phyloP scores from a whole-genome alignment of 2,113 vertebrate species.

The Ciconia maguari region DNA sequence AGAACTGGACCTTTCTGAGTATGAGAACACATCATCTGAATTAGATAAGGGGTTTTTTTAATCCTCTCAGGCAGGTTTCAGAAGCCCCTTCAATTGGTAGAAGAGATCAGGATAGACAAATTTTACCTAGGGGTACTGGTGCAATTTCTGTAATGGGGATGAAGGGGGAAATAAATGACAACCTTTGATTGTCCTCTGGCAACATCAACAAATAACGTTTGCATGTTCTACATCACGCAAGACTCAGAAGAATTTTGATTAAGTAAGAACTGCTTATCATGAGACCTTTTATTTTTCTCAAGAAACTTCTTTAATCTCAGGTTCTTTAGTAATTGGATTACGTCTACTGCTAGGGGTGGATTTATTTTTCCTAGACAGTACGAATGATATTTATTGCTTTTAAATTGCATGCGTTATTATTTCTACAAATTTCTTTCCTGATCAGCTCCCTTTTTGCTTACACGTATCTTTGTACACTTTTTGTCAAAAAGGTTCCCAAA shows the following conservation, averaged over 20 bases:
- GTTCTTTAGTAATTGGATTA: background rate
- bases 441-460: background rate
- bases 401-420: background rate
- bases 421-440: background rate
- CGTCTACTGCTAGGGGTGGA: background rate
- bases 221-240: background rate
- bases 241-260: background rate
- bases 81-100: background rate
- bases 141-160: constrained; percentile 12
- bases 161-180: background rate
- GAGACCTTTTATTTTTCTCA: background rate
- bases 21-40: background rate
- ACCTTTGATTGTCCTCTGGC: constrained; percentile 21
- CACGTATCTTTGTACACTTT: background rate
- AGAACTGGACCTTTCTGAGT: background rate
- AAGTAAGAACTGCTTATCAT: background rate
- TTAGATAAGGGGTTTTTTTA: background rate
- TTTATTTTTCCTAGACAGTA: background rate
- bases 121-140: background rate
- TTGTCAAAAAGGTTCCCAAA: background rate
- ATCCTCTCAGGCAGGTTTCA: background rate
- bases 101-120: background rate
- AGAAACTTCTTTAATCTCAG: background rate
- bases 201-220: background rate
- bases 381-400: background rate